A percentile compares a stretch with the other conserved stretches of the same genome.
Conservation (phyloP, 1,140 invertebrate species). For the Eufriesea mexicana region DNA sequence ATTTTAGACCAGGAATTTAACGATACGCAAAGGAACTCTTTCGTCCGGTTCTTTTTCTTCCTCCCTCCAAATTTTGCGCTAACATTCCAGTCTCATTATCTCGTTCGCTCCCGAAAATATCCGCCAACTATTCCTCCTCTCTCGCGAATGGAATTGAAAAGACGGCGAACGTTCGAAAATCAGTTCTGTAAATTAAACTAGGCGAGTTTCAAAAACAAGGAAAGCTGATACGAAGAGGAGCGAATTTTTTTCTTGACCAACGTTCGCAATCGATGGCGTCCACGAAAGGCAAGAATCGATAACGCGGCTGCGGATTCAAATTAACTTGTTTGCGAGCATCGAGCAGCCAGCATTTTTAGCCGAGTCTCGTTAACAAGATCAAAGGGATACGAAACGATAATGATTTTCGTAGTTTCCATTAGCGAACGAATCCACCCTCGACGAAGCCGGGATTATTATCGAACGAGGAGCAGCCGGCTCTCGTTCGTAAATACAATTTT, state of each 20-base stretch:
- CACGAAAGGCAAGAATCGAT: slow-evolving; percentile 18
- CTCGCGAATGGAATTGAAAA: not conserved
- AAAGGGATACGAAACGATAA: slow-evolving; percentile 1
- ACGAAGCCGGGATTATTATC: not conserved
- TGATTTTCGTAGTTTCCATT: slow-evolving; percentile 37
- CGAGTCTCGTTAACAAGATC: slow-evolving; percentile 34
- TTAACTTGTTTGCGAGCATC: not conserved
- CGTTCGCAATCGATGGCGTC: not conserved
- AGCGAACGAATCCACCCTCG: not conserved
- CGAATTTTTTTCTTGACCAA: not conserved
- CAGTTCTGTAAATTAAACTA: not conserved
- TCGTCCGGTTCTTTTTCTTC: not conserved
- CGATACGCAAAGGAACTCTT: not conserved
- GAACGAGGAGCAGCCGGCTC: not conserved
- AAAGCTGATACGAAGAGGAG: too few relatives aligned
- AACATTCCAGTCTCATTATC: too few relatives aligned
- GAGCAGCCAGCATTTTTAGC: not conserved
- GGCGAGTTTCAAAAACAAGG: too few relatives aligned
- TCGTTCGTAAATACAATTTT: not conserved
- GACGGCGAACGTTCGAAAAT: too few relatives aligned
- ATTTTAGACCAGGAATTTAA: not conserved
- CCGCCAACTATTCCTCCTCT: not conserved
- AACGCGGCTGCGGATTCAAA: not conserved
- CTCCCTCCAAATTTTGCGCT: too few relatives aligned
- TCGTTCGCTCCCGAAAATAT: too few relatives aligned